Percentiles rank a stretch among this genome's conserved stretches.
Conservation (phyloP, 2,113 vertebrate species). For the Montifringilla adamsi region DNA sequence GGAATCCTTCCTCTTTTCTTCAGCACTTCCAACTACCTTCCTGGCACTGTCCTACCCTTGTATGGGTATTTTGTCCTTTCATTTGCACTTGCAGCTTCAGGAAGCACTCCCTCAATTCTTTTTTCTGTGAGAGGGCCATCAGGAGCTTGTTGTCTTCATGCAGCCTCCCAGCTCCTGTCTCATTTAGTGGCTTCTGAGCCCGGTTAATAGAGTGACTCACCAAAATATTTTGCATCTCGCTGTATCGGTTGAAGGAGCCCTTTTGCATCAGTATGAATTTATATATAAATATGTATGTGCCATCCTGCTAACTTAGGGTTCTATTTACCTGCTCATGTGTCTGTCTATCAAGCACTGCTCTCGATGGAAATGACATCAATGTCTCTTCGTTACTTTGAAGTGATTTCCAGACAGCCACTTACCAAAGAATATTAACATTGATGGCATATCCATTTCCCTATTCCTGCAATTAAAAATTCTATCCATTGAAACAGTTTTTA, state of each 20-base stretch:
- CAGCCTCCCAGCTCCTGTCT: not conserved
- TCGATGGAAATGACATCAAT: constrained; percentile 28
- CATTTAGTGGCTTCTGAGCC: not conserved
- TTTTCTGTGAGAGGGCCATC: not conserved
- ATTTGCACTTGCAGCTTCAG: not conserved
- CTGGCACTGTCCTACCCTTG: not conserved
- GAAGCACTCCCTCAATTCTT: not conserved
- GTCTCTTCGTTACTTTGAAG: constrained; percentile 29
- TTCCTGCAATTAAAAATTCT: constrained; percentile 48
- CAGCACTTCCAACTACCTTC: not conserved
- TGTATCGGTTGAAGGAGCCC: not conserved
- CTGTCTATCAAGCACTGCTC: constrained; percentile 52
- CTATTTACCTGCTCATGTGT: constrained; percentile 47
- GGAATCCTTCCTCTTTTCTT: not conserved
- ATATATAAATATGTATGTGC: constrained; percentile 53
- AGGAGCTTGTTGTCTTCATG: not conserved
- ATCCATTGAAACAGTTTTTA: not conserved
- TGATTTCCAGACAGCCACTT: constrained; percentile 58
- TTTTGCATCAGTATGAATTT: constrained; percentile 21
- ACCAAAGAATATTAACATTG: constrained; percentile 41
- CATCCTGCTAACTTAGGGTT: constrained; percentile 33
- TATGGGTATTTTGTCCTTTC: not conserved
- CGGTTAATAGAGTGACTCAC: not conserved
- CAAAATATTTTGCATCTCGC: not conserved
- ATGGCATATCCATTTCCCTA: constrained; percentile 22